phyloP scores from a whole-genome alignment of 2,797 vertebrate genomes.

The Thripadectes ignobilis region DNA sequence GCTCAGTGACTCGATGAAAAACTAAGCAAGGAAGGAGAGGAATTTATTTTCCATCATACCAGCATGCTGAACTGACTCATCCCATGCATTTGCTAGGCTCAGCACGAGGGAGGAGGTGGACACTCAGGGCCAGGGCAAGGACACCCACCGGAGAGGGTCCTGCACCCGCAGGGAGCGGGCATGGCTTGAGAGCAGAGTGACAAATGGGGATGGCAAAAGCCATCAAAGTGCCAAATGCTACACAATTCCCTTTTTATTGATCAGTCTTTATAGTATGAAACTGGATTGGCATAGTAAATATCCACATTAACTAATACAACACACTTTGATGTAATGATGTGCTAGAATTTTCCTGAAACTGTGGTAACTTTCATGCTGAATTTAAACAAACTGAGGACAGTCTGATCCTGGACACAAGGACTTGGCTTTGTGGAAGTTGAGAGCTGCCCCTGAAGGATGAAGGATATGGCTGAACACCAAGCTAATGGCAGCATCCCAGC shows the following conservation, averaged over 20 bases:
- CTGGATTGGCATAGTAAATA: background rate
- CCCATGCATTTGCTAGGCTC: background rate
- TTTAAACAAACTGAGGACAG: background rate
- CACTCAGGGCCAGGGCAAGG: background rate
- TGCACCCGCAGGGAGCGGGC: fast-evolving
- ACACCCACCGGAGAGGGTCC: background rate
- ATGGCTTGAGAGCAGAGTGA: fast-evolving
- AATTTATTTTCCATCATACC: background rate
- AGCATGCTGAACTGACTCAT: background rate
- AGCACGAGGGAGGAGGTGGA: background rate
- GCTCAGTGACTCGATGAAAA: background rate
- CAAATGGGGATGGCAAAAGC: background rate
- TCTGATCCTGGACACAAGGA: background rate
- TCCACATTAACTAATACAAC: background rate
- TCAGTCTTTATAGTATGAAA: background rate
- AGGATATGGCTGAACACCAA: background rate
- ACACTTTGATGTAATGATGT: background rate
- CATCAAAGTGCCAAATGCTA: background rate
- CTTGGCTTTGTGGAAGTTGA: background rate
- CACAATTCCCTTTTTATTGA: background rate
- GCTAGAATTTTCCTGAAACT: background rate
- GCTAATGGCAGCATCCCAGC: background rate
- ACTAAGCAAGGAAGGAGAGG: background rate
- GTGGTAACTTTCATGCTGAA: background rate
- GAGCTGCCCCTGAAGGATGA: background rate